Evolutionary conservation across 2,888 invertebrate species (phyloP).

Genomic region (Agonopterix alstromeriana): DNA sequence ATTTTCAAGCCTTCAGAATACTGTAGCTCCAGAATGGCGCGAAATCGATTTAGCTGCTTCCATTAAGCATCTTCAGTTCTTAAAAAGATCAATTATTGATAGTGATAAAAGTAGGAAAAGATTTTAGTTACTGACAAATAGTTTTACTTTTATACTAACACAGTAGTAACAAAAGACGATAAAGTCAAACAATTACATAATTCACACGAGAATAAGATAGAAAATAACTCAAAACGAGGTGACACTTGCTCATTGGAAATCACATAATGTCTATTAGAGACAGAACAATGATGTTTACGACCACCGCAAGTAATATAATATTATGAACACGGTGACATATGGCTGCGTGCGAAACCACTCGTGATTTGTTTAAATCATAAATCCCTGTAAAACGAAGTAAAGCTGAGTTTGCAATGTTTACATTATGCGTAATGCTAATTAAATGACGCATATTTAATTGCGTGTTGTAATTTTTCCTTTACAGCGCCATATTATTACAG

Average conservation of each 20-base stretch:
- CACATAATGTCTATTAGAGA: slow-evolving; percentile 31
- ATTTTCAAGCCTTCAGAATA: too few species aligned
- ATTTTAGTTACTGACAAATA: too few species aligned
- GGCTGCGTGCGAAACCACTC: slow-evolving; percentile 17
- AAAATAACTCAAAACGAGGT: background rate
- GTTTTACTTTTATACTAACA: too few species aligned
- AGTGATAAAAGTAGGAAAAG: too few species aligned
- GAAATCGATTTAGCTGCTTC: too few species aligned
- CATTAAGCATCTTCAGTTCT: too few species aligned
- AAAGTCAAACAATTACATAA: too few species aligned
- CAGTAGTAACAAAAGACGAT: too few species aligned
- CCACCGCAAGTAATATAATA: slow-evolving; percentile 33
- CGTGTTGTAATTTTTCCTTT: background rate
- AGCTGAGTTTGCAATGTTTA: slow-evolving; percentile 7
- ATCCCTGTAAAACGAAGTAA: slow-evolving; percentile 17
- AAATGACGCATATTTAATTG: background rate
- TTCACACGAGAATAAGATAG: background rate
- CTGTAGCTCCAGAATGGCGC: too few species aligned
- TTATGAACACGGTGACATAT: slow-evolving; percentile 35
- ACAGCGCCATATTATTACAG: too few species aligned
- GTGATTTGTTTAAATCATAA: slow-evolving; percentile 32
- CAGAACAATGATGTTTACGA: slow-evolving; percentile 45
- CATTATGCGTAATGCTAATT: too few species aligned
- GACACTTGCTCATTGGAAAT: slow-evolving; percentile 26
- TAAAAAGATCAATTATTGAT: too few species aligned